Evolutionary conservation across 2,113 vertebrate species (phyloP).

Genomic region (Erinaceus europaeus): DNA sequence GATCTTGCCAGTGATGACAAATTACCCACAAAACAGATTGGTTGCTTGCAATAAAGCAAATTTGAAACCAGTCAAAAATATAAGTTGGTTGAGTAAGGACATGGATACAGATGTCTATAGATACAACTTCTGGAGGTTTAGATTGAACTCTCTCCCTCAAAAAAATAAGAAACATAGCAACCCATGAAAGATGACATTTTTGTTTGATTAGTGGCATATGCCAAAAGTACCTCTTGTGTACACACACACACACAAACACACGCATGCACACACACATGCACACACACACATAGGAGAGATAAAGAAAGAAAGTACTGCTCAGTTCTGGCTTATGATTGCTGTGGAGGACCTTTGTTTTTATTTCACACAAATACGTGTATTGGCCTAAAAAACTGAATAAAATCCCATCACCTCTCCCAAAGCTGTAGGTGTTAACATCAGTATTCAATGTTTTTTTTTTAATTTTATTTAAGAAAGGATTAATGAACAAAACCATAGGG

Average conservation of each 20-base stretch:
- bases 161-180: not conserved
- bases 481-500: too few species aligned
- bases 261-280: too few species aligned
- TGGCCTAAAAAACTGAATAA: not conserved
- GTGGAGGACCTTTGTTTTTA: too few species aligned
- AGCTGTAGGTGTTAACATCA: too few species aligned
- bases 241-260: too few species aligned
- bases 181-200: not conserved
- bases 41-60: not conserved
- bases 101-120: not conserved
- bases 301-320: too few species aligned
- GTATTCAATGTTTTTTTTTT: too few species aligned
- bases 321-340: too few species aligned
- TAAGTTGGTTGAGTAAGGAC: not conserved
- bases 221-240: not conserved
- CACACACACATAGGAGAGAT: too few species aligned
- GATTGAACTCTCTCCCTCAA: not conserved
- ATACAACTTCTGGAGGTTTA: not conserved
- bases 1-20: not conserved
- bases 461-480: too few species aligned
- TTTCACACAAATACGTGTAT: not conserved
- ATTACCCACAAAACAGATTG: not conserved
- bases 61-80: not conserved
- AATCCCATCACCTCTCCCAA: not conserved
- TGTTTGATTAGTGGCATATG: not conserved